Evolutionary conservation across 2,888 invertebrate species (phyloP).

Genomic region (Tolmerus cingulatus): DNA sequence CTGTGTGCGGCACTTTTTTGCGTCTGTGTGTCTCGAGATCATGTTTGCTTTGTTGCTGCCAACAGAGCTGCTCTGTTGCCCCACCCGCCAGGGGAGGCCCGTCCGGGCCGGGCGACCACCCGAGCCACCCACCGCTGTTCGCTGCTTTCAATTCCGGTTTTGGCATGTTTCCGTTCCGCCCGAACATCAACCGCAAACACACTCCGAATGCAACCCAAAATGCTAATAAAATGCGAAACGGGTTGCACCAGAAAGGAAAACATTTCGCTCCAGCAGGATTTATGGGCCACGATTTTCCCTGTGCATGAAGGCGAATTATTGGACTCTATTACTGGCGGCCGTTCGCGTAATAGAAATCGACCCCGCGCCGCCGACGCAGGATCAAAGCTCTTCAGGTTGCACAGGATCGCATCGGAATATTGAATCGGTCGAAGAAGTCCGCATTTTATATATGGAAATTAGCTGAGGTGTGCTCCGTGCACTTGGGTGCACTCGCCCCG

Average conservation of each 20-base stretch:
- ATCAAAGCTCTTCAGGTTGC: constrained; percentile 28
- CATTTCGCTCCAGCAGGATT: constrained; percentile 35
- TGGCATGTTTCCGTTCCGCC: constrained; percentile 41
- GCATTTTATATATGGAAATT: constrained; percentile 21
- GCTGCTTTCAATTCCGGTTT: constrained; percentile 41
- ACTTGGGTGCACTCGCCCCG: not conserved
- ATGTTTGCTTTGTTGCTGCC: constrained; percentile 29
- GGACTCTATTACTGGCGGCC: constrained; percentile 39
- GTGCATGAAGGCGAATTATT: constrained; percentile 34
- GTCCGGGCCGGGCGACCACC: not conserved
- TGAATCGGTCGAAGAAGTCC: not conserved
- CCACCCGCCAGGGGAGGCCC: not conserved
- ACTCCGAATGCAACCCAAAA: constrained; percentile 34
- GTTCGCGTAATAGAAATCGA: constrained; percentile 30
- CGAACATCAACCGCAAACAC: constrained; percentile 43
- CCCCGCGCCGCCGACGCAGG: constrained; percentile 7
- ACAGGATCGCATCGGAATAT: constrained; percentile 8
- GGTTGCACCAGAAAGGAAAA: constrained; percentile 37
- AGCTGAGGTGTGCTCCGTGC: constrained; percentile 3
- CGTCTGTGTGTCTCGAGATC: constrained; percentile 18
- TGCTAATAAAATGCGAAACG: constrained; percentile 41
- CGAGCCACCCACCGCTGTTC: not conserved
- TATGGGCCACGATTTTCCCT: constrained; percentile 37
- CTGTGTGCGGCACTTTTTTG: constrained; percentile 6
- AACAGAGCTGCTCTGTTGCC: not conserved